phyloP scores from a whole-genome alignment of 2,797 vertebrate genomes.

The Mormyrops boulengeri region DNA sequence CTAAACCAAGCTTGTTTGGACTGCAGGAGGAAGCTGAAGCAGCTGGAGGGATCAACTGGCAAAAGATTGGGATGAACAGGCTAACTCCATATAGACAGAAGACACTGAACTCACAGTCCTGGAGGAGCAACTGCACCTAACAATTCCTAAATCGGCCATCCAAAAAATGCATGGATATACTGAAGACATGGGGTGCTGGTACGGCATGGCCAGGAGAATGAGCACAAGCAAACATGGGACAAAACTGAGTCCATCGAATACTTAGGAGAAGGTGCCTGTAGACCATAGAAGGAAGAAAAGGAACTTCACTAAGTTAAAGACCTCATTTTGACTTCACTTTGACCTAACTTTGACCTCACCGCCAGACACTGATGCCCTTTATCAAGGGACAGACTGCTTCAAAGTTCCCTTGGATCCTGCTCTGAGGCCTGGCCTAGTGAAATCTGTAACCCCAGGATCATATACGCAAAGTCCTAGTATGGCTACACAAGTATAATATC shows the following conservation, averaged over 20 bases:
- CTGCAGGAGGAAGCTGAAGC: neutral
- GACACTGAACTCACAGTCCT: neutral
- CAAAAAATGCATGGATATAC: neutral
- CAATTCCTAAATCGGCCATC: neutral
- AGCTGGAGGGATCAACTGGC: neutral
- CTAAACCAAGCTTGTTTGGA: neutral
- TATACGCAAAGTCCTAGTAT: neutral
- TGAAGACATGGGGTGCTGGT: neutral
- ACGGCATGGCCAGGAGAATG: neutral
- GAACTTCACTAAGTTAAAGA: neutral
- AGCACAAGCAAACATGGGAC: neutral
- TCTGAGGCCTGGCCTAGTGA: neutral
- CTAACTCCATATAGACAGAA: neutral
- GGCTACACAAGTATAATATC: neutral
- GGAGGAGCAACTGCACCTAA: neutral
- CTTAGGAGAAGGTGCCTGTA: slow-evolving; percentile 4
- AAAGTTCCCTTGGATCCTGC: neutral
- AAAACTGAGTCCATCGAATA: neutral
- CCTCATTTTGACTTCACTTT: too few species aligned
- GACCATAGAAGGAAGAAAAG: neutral
- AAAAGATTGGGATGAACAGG: neutral
- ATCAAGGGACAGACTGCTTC: neutral
- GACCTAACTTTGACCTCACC: neutral
- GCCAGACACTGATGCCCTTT: neutral
- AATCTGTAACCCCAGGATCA: neutral